These are phyloP conservation scores for Panopea generosa DNA, from an alignment of 2,888 invertebrate species.

Conservation along the genomic window DNA sequence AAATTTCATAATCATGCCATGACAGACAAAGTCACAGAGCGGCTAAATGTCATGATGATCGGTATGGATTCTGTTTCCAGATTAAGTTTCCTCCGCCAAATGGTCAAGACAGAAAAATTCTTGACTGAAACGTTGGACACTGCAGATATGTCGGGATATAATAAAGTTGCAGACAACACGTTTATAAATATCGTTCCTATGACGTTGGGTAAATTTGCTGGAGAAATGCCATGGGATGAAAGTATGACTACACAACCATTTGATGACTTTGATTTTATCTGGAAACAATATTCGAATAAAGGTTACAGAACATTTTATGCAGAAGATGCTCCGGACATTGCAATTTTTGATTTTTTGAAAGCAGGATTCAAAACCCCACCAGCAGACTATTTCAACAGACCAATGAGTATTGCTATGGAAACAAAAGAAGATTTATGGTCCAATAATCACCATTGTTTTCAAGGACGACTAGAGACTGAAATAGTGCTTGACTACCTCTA, in stretches of 20 bases:
- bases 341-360: constrained; percentile 92
- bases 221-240: constrained; percentile 69
- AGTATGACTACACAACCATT: constrained; percentile 57
- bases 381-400: constrained; percentile 93
- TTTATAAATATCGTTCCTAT: constrained; percentile 93
- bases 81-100: constrained; percentile 92
- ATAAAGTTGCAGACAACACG: constrained; percentile 97
- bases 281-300: constrained; percentile 92
- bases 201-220: constrained; percentile 85
- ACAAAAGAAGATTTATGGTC: constrained; percentile 76
- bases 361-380: constrained; percentile 91
- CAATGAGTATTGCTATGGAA: constrained; percentile 89
- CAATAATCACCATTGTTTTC: constrained; percentile 88
- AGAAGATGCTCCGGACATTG: constrained; percentile 93
- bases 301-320: constrained; percentile 92
- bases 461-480: constrained; percentile 89
- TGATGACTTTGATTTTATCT: constrained; percentile 90
- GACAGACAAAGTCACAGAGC: constrained; percentile 65
- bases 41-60: constrained; percentile 91
- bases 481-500: constrained; percentile 87
- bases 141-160: constrained; percentile 93
- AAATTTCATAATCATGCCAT: constrained; percentile 46
- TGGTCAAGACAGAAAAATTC: constrained; percentile 89
- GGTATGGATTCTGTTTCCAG: constrained; percentile 95
- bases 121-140: constrained; percentile 89